phyloP scores from a whole-genome alignment of 1,140 invertebrate species.

The Atta colombica region DNA sequence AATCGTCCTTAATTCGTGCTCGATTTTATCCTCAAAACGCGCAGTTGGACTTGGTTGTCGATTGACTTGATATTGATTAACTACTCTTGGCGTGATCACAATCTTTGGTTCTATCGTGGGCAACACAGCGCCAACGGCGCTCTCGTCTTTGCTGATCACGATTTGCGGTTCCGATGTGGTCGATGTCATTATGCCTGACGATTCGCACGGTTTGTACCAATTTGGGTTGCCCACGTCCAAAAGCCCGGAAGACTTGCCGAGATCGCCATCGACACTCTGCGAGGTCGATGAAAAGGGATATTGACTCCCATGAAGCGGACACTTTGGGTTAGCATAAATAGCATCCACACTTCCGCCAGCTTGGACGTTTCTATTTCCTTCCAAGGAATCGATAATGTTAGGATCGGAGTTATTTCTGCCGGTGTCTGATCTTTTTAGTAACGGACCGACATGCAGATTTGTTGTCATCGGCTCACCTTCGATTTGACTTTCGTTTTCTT shows the following conservation, averaged over 20 bases:
- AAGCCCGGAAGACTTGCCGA: slow-evolving; percentile 63
- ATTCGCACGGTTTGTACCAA: slow-evolving; percentile 77
- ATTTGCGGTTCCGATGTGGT: slow-evolving; percentile 67
- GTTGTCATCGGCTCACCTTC: slow-evolving; percentile 80
- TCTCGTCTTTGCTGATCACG: slow-evolving; percentile 31
- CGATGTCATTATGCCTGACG: slow-evolving; percentile 8
- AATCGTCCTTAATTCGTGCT: slow-evolving; percentile 41
- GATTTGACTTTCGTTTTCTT: slow-evolving; percentile 73
- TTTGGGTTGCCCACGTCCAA: slow-evolving; percentile 76
- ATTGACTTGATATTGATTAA: slow-evolving; percentile 72
- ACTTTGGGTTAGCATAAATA: slow-evolving; percentile 74
- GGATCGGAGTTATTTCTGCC: slow-evolving; percentile 76
- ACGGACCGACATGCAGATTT: slow-evolving; percentile 82
- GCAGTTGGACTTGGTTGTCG: slow-evolving; percentile 48
- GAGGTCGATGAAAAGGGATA: slow-evolving; percentile 51
- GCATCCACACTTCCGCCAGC: slow-evolving; percentile 67
- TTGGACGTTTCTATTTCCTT: slow-evolving; percentile 64
- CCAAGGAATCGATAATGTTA: slow-evolving; percentile 78
- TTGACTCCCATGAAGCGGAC: slow-evolving; percentile 74
- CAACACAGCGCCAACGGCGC: neutral
- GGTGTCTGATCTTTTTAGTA: slow-evolving; percentile 77
- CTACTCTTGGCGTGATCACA: slow-evolving; percentile 76
- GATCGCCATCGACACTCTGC: slow-evolving; percentile 69
- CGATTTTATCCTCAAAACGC: slow-evolving; percentile 32
- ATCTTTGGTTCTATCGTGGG: slow-evolving; percentile 69